These are phyloP conservation scores for Nephrotoma appendiculata DNA, from an alignment of 2,888 invertebrate species.

Conservation along the genomic window DNA sequence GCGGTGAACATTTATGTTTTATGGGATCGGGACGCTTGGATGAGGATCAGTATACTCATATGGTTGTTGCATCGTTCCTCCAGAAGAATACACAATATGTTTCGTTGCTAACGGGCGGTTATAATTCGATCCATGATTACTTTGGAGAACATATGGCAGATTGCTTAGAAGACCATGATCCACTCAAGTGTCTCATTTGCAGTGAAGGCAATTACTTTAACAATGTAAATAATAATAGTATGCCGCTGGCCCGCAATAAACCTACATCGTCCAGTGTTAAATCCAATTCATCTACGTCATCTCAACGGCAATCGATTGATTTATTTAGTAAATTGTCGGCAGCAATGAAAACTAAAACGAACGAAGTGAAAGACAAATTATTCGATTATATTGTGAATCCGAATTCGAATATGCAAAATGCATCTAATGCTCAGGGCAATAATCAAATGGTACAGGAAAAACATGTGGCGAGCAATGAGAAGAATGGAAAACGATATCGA, in stretches of 20 bases:
- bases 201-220: constrained; percentile 35
- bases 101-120: constrained; percentile 84
- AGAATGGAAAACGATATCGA: constrained; percentile 74
- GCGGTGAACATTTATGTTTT: constrained; percentile 80
- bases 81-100: constrained; percentile 89
- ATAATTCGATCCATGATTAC: constrained; percentile 68
- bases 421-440: background rate
- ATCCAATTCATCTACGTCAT: constrained; percentile 15
- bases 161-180: constrained; percentile 74
- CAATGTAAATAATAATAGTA: constrained; percentile 21
- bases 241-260: constrained; percentile 19
- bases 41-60: constrained; percentile 91
- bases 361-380: constrained; percentile 81
- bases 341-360: constrained; percentile 80
- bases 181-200: constrained; percentile 68
- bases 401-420: constrained; percentile 27
- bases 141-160: constrained; percentile 67
- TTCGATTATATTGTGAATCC: constrained; percentile 91
- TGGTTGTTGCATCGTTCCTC: constrained; percentile 95
- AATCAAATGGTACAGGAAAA: constrained; percentile 41
- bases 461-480: constrained; percentile 73
- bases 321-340: constrained; percentile 70
- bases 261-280: constrained; percentile 22
- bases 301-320: constrained; percentile 39
- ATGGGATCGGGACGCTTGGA: constrained; percentile 88